Evolutionary conservation across 2,113 vertebrate genomes (phyloP), one percentile per base, ranked within the genome.

Genomic region (Xiphophorus maculatus): DNA sequence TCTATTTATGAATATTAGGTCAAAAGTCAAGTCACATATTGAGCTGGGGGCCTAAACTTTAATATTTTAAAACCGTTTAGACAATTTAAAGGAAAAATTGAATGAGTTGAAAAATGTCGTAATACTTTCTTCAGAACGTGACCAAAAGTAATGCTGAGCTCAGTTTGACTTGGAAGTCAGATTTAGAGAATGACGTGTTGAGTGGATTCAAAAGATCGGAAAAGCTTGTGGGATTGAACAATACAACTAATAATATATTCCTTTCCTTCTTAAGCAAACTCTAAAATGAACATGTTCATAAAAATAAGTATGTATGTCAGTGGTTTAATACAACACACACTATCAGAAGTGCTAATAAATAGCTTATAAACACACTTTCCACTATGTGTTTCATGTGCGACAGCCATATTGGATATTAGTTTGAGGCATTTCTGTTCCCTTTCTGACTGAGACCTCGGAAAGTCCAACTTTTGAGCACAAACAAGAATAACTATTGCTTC

Each of bases 61-160:
- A 29, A 2, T 44, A 3, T 3, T 70, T 72, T 48, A n/a, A 4
- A 42, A 74, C 63, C 60, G 63, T 68, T 77, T 79, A 68, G 29
- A 66, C 60, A 37, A 68, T 75, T 75, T 70, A 61, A 77, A 32
- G 63, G 63, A 84, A 86, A 83, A 75, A 85, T 35, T 75, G 69
- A 68, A 63, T 77, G 80, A 42, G 68, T 79, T 81, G 86, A 77
- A 84, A 82, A 77, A 87, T 90, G 90, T 92, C 93, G 91, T 94
- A 94, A 93, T 89, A 83, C 64, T 87, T 84, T 83, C 89, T 83
- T 94, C 91, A 90, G 95, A 96, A 96, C 94, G 96, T 95, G 88
- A 94, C 90, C 87, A 91, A 86, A 82, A 85, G 87, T 77, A 92
- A 91, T 5, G 7, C 22, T 54, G 22, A 54, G 51, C 51, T 54